Conservation (phyloP, 2,888 invertebrate species). For the Arctia plantaginis region DNA sequence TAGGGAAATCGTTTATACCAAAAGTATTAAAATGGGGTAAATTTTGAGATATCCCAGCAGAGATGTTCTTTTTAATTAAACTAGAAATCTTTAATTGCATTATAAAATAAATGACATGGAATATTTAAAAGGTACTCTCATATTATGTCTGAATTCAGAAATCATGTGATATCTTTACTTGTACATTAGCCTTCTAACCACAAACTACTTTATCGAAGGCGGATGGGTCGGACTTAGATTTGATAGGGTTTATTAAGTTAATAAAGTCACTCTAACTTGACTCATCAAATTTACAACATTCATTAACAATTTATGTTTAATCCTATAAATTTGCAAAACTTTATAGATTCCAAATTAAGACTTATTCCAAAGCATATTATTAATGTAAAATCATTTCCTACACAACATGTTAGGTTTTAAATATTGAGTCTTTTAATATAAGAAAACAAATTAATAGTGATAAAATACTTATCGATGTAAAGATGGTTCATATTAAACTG, state of each 20-base stretch:
- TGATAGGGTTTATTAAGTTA: not conserved
- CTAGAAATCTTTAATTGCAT: too few relatives aligned
- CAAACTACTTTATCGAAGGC: not conserved
- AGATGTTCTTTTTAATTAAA: too few relatives aligned
- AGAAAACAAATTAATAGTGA: too few relatives aligned
- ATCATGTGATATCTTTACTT: not conserved
- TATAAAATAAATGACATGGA: too few relatives aligned
- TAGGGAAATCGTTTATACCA: too few relatives aligned
- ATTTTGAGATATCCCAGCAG: too few relatives aligned
- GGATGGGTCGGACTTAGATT: not conserved
- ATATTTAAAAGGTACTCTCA: not conserved
- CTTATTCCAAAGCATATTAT: not conserved
- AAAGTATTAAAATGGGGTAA: too few relatives aligned
- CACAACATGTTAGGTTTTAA: too few relatives aligned
- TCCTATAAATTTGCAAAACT: not conserved
- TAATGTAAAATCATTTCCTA: too few relatives aligned
- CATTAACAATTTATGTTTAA: not conserved
- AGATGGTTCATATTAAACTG: too few relatives aligned
- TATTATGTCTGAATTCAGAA: not conserved
- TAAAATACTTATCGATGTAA: too few relatives aligned
- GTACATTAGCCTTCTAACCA: not conserved
- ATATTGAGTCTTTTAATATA: too few relatives aligned
- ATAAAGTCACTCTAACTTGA: not conserved
- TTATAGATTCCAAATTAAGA: not conserved
- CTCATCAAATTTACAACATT: not conserved